phyloP scores from a whole-genome alignment of 2,888 invertebrate species.

The Catocala fraxini region DNA sequence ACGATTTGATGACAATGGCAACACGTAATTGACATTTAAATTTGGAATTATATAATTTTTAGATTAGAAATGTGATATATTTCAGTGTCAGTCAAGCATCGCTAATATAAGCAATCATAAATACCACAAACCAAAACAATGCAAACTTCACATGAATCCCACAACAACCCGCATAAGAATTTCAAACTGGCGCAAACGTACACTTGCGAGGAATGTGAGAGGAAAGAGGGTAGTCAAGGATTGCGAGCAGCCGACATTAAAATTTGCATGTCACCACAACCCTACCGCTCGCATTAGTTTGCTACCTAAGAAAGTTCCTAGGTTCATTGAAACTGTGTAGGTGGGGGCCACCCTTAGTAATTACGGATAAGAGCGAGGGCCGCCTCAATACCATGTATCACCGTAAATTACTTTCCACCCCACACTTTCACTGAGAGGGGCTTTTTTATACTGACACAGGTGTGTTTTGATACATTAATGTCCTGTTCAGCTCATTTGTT shows the following conservation, averaged over 20 bases:
- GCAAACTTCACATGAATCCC: conserved; percentile 1
- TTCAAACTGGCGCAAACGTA: conserved; percentile 6
- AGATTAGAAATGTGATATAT: no score
- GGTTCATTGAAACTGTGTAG: conserved; percentile 33
- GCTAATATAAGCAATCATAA: neutral
- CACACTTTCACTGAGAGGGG: conserved; percentile 55
- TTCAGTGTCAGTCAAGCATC: no score
- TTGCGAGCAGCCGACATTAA: conserved; percentile 6
- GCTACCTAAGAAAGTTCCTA: conserved; percentile 40
- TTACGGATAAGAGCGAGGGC: conserved; percentile 57
- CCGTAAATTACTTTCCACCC: conserved; percentile 80
- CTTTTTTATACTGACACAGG: conserved; percentile 67
- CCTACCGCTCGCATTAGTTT: conserved; percentile 5
- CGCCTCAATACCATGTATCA: conserved; percentile 70
- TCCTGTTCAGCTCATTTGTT: conserved; percentile 38
- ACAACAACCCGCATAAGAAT: conserved; percentile 10
- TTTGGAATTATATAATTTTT: no score
- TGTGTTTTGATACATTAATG: conserved; percentile 59
- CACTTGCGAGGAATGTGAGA: conserved; percentile 4
- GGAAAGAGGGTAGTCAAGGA: conserved; percentile 2
- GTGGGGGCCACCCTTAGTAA: conserved; percentile 53
- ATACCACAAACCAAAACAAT: neutral
- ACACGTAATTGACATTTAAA: no score
- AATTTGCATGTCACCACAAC: conserved; percentile 17
- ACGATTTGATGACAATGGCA: no score